phyloP scores from a whole-genome alignment of 2,113 vertebrate species.

The Antennarius striatus region DNA sequence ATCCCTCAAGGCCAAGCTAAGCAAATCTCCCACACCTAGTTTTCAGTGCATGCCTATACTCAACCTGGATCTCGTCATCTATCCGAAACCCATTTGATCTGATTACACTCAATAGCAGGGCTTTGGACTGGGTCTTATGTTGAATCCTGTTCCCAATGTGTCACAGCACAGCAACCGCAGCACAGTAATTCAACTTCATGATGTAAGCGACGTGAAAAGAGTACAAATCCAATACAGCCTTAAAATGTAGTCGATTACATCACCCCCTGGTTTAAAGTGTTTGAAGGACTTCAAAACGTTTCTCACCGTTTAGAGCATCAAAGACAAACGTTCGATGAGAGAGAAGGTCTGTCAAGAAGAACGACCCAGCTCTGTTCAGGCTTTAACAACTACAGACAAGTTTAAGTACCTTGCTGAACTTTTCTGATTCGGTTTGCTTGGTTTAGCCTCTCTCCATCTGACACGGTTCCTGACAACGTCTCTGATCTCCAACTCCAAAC shows the following conservation, averaged over 20 bases:
- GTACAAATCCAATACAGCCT: no score
- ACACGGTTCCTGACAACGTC: slow-evolving; percentile 39
- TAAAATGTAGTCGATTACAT: no score
- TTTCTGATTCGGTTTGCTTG: slow-evolving; percentile 31
- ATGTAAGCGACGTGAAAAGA: not conserved
- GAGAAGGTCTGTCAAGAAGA: no score
- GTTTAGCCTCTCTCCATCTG: slow-evolving; percentile 70
- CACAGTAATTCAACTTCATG: not conserved
- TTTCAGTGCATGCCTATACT: slow-evolving; percentile 55
- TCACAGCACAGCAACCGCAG: not conserved
- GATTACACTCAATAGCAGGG: not conserved
- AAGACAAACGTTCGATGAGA: no score
- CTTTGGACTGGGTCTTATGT: not conserved
- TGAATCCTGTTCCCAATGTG: not conserved
- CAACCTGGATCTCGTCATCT: slow-evolving; percentile 17
- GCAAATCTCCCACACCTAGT: slow-evolving; percentile 69
- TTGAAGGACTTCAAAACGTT: no score
- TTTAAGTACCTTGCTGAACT: slow-evolving; percentile 56
- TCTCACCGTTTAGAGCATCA: not conserved
- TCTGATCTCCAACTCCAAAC: slow-evolving; percentile 52
- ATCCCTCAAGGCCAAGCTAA: slow-evolving; percentile 63
- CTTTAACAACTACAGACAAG: not conserved
- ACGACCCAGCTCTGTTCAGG: not conserved
- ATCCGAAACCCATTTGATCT: slow-evolving; percentile 3
- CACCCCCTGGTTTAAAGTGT: no score